phyloP scores from a whole-genome alignment of 2,797 vertebrate genomes.

The Mionectes olivaceus region DNA sequence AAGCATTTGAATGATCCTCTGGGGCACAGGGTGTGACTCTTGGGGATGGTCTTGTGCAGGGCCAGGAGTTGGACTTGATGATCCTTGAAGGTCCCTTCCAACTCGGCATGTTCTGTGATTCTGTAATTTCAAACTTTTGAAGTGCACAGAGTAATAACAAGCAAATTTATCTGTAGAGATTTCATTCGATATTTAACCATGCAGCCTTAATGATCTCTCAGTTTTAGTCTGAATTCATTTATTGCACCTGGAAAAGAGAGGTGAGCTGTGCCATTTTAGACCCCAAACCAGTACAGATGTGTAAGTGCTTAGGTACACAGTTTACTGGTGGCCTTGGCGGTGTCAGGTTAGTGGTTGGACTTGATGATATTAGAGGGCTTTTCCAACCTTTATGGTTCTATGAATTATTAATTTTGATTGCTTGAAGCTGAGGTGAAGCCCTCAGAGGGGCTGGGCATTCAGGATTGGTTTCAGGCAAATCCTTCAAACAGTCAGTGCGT shows the following conservation, averaged over 20 bases:
- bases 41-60: too few species aligned
- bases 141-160: not conserved
- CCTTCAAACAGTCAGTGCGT: not conserved
- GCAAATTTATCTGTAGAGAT: not conserved
- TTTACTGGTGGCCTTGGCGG: not conserved
- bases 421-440: not conserved
- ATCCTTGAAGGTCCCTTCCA: too few species aligned
- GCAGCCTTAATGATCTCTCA: not conserved
- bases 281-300: not conserved
- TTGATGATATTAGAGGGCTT: not conserved
- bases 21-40: too few species aligned
- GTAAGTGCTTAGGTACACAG: not conserved
- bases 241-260: not conserved
- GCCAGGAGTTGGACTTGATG: too few species aligned
- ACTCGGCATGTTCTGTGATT: too few species aligned
- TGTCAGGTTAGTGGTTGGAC: not conserved
- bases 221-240: not conserved
- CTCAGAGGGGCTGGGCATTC: not conserved
- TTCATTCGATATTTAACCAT: not conserved
- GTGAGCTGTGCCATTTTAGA: not conserved
- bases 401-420: not conserved
- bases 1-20: too few species aligned
- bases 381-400: not conserved
- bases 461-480: conserved; percentile 14
- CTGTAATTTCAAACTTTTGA: not conserved